Evolutionary conservation across 2,888 invertebrate species (phyloP), one percentile per base, ranked within the genome.

Genomic region (Parnassius mnemosyne): DNA sequence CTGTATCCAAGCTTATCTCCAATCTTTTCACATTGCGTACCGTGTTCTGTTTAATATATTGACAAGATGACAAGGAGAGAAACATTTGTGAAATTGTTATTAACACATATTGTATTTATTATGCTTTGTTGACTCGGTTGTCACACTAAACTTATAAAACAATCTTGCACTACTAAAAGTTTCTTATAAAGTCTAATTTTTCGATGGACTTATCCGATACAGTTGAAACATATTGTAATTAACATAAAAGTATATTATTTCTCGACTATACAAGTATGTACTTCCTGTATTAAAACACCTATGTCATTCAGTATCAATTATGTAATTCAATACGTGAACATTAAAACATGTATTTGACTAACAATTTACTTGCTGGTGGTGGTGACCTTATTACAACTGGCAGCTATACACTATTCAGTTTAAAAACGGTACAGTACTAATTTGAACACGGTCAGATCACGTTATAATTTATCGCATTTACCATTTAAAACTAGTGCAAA

Each of bases 391-490:
- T 59, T 46, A 52, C 16, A 52, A 58, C 43, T 51, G 25, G 34
- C 52, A 52, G 9, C 12, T 49, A 49, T 49, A 16, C 34, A 51
- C 11, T 51, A 52, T 25, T 52, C n/a, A 9, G n/a, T 46, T 56
- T 2, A 42, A 58, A 58, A 46, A 53, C n/a, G 16, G 12, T 47
- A 60, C 61, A 56, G 34, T 56, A 16, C 12, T 54, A 20, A 44
- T 47, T 54, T 25, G 50, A 16, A 52, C 53, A 13, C n/a, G 2
- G 20, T 34, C 12, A 44, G 11, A 44, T 13, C 43, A 42, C 46
- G 43, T 46, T 53, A 53, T 42, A 47, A 7, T 54, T 13, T n/a
- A 49, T 16, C 43, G 42, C 41, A 49, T 50, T 44, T 16, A 51
- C 11, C 20, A 11, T 44, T 34, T 43, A 52, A 52, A 12, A 16